A percentile compares a stretch with the other conserved stretches of the same genome.
phyloP scores from a whole-genome alignment of 2,888 invertebrate species.

The Congeria kusceri region DNA sequence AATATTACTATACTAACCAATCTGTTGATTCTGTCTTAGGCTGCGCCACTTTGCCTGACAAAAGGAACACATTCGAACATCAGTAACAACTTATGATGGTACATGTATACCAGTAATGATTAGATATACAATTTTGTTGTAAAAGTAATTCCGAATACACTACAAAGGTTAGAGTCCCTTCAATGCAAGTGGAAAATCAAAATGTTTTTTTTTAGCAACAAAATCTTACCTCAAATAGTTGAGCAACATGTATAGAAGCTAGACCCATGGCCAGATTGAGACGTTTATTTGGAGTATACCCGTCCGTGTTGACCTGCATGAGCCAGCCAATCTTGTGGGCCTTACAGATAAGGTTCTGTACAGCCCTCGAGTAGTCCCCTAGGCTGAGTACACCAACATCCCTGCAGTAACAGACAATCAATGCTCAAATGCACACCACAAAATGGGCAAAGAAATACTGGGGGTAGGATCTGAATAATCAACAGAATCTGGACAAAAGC shows the following conservation, averaged over 20 bases:
- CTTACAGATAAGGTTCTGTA: slow-evolving; percentile 76
- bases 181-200: background rate
- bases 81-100: too few species aligned
- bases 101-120: too few species aligned
- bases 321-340: slow-evolving; percentile 77
- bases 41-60: slow-evolving; percentile 74
- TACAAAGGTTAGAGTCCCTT: too few species aligned
- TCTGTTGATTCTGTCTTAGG: slow-evolving; percentile 71
- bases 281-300: slow-evolving; percentile 76
- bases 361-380: slow-evolving; percentile 64
- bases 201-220: too few species aligned
- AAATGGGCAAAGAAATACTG: background rate
- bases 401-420: slow-evolving; percentile 52
- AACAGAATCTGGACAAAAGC: too few species aligned
- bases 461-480: background rate
- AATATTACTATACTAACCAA: slow-evolving; percentile 50
- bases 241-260: slow-evolving; percentile 81
- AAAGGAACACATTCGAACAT: too few species aligned
- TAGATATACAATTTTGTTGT: too few species aligned
- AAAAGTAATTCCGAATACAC: too few species aligned
- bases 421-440: background rate
- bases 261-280: slow-evolving; percentile 82
- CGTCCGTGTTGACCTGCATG: slow-evolving; percentile 80
- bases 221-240: slow-evolving; percentile 74
- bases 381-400: slow-evolving; percentile 67